These are phyloP conservation scores for Octopus bimaculoides DNA, from an alignment of 1,140 invertebrate genomes.

Conservation along the genomic window DNA sequence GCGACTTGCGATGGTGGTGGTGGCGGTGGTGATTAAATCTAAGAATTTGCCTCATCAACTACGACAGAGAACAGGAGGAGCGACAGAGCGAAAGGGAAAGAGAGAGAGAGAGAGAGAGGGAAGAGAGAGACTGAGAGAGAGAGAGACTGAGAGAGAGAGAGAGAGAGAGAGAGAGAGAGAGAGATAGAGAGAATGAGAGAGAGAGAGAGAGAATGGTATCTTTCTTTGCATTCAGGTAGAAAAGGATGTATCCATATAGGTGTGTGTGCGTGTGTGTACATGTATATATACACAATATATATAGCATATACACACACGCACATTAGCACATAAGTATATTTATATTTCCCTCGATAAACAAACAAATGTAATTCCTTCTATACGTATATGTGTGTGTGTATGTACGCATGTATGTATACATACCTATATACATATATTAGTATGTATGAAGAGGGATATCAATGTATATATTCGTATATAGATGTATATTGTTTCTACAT, in stretches of 20 bases:
- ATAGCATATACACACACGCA: not conserved
- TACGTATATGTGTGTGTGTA: not conserved
- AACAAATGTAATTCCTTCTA: not conserved
- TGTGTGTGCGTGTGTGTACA: not conserved
- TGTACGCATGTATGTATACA: not conserved
- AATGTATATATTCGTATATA: not conserved
- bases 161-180: not conserved
- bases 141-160: not conserved
- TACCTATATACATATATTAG: not conserved
- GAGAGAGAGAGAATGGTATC: not conserved
- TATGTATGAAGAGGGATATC: not conserved
- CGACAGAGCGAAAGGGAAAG: not conserved
- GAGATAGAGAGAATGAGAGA: not conserved
- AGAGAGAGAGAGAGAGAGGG: not conserved
- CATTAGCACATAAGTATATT: not conserved
- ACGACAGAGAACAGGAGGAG: not conserved
- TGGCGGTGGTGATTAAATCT: no score
- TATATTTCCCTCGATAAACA: not conserved
- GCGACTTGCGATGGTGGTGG: no score
- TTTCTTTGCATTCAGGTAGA: not conserved
- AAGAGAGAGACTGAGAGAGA: not conserved
- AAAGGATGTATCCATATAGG: not conserved
- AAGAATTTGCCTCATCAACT: no score
- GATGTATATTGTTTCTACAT: not conserved
- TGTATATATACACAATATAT: not conserved